Percentiles rank a stretch among this genome's conserved stretches.
These are phyloP conservation scores for Globodera ellingtonae DNA, from an alignment of 1,140 invertebrate genomes.

Conservation along the genomic window DNA sequence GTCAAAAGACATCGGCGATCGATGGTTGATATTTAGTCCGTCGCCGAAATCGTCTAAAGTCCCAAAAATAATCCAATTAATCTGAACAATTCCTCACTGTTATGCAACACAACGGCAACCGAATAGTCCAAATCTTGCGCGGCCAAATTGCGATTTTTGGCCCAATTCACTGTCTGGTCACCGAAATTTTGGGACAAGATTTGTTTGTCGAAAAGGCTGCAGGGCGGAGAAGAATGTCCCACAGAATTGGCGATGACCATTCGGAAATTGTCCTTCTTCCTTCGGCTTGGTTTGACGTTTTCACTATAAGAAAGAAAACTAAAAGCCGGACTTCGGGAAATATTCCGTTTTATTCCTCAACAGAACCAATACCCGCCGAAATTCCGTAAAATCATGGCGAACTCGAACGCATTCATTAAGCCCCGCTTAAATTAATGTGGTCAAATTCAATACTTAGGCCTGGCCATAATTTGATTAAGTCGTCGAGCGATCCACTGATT, in stretches of 20 bases:
- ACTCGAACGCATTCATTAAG: not conserved
- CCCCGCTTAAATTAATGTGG: not conserved
- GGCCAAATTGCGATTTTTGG: not conserved
- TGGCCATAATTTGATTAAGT: conserved; percentile 25
- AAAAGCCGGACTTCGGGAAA: not conserved
- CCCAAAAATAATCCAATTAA: not conserved
- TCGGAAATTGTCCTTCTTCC: not conserved
- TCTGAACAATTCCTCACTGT: not conserved
- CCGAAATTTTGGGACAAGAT: not conserved
- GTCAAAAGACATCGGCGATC: not conserved
- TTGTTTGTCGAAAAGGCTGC: not conserved
- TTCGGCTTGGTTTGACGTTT: not conserved
- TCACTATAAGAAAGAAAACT: not conserved
- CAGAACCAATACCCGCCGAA: not conserved
- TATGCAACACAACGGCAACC: not conserved
- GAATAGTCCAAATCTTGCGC: not conserved
- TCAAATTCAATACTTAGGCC: not conserved
- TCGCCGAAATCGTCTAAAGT: not conserved
- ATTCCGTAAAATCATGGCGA: not conserved
- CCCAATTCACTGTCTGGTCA: not conserved
- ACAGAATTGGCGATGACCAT: not conserved
- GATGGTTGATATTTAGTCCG: not conserved
- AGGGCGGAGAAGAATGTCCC: not conserved
- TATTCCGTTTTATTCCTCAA: not conserved
- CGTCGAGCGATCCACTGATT: conserved; percentile 39